Evolutionary conservation across 2,797 vertebrate genomes (phyloP).

Genomic region (Lagorchestes hirsutus): DNA sequence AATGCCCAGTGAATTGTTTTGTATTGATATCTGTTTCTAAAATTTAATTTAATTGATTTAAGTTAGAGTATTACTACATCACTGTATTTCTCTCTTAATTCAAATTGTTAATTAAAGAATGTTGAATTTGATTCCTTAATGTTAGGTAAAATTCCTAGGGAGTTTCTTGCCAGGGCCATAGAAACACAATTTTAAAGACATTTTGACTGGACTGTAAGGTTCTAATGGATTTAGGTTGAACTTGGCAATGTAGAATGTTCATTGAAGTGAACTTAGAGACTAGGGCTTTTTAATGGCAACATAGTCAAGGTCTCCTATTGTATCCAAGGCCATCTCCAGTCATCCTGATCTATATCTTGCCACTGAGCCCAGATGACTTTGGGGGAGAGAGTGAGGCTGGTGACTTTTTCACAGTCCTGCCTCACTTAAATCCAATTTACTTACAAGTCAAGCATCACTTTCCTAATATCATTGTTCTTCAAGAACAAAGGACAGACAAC

Average conservation of each 20-base stretch:
- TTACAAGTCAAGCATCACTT: background rate
- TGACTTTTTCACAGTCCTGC: background rate
- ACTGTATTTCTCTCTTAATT: background rate
- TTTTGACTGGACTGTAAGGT: background rate
- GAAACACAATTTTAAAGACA: background rate
- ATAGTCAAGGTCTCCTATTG: background rate
- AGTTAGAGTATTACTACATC: background rate
- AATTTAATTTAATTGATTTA: background rate
- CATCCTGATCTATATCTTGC: too few relatives aligned
- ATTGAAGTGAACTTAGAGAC: background rate
- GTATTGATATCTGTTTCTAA: background rate
- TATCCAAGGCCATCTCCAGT: too few relatives aligned
- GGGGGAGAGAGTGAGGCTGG: background rate
- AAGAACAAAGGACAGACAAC: background rate
- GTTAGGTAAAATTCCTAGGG: background rate
- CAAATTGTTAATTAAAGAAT: background rate
- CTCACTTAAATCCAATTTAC: background rate
- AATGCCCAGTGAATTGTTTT: background rate
- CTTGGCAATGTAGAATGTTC: background rate
- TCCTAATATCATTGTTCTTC: background rate
- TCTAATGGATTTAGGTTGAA: background rate
- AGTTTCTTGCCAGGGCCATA: background rate
- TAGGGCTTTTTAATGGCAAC: background rate
- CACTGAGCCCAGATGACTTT: too few relatives aligned
- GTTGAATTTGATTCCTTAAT: background rate